A percentile compares a stretch with the other conserved stretches of the same genome.
These are phyloP conservation scores for Gopherus flavomarginatus DNA, from an alignment of 2,113 vertebrate genomes.

Conservation along the genomic window DNA sequence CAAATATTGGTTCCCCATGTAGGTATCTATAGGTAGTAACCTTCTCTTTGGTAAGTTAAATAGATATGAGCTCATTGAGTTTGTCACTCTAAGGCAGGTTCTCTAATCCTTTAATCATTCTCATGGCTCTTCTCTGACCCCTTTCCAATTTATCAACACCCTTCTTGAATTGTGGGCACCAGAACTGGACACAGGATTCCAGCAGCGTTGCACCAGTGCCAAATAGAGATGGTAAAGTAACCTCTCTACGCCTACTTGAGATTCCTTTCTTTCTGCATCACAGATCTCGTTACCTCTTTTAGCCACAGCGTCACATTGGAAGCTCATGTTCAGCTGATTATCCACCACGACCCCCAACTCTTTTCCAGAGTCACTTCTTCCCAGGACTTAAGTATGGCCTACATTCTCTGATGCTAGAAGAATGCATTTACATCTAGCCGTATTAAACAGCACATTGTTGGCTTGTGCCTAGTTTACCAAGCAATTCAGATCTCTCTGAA, in stretches of 20 bases:
- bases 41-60: too few relatives aligned
- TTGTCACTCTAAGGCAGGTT: too few relatives aligned
- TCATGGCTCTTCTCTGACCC: too few relatives aligned
- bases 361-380: not conserved
- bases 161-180: too few relatives aligned
- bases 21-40: too few relatives aligned
- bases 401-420: not conserved
- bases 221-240: not conserved
- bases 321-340: not conserved
- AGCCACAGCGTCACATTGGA: not conserved
- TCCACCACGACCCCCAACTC: not conserved
- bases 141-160: too few relatives aligned
- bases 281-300: not conserved
- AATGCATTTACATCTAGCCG: not conserved
- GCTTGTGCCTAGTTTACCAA: not conserved
- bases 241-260: not conserved
- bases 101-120: too few relatives aligned
- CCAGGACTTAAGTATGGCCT: not conserved
- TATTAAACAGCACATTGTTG: not conserved
- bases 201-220: not conserved
- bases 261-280: not conserved
- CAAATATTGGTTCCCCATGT: too few relatives aligned
- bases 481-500: not conserved
- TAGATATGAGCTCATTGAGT: too few relatives aligned
- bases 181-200: not conserved